Base-by-base conservation (phyloP, 1,140 invertebrate genomes). In the Calosoma granatense region DNA sequence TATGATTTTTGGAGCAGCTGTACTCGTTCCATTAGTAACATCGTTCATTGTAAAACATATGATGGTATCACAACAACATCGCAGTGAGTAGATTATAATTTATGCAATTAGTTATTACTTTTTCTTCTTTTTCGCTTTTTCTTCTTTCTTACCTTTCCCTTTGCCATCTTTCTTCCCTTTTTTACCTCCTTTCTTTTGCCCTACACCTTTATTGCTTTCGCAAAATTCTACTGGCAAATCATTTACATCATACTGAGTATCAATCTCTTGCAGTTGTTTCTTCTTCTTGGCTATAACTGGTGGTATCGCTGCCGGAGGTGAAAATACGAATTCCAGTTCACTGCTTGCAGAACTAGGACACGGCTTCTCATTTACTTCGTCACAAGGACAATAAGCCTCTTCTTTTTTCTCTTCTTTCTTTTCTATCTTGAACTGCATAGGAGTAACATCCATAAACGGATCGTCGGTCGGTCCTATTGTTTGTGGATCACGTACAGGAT, bases 391-490 rank as follows among this genome's bases (percentile, higher is more conserved):
- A 36, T 36, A 3, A n/a, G 11, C 15, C 1, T 53, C 51, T 47
- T 47, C 53, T 20, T 61, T 56, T 39, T 65, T 60, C 2, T 20
- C 22, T 51, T 67, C 66, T 20, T 78, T 76, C 58, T 78, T 79
- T 17, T 74, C 74, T 17, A 79, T 79, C 65, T 76, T 78, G 59
- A 80, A 80, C 43, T 78, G 65, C 64, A 80, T 67, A 0, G 78
- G 78, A 52, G 77, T 75, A 47, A 77, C 79, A 21, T 78, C 74
- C 20, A 80, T 77, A 60, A 78, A 80, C 0, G 78, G 78, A 65
- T 78, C 74, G 65, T 80, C 78, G 54, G 75, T 75, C 6, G 71
- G 69, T 2, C 66, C 64, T 51, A 79, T 66, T 23, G 70, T 74
- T 22, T 69, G 69, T 4, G 78, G 67, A 62, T 79, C 75, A 66